Evolutionary conservation across 1,140 invertebrate genomes (phyloP), one percentile per base, ranked within the genome.

Genomic region (Saccostrea cuccullata): DNA sequence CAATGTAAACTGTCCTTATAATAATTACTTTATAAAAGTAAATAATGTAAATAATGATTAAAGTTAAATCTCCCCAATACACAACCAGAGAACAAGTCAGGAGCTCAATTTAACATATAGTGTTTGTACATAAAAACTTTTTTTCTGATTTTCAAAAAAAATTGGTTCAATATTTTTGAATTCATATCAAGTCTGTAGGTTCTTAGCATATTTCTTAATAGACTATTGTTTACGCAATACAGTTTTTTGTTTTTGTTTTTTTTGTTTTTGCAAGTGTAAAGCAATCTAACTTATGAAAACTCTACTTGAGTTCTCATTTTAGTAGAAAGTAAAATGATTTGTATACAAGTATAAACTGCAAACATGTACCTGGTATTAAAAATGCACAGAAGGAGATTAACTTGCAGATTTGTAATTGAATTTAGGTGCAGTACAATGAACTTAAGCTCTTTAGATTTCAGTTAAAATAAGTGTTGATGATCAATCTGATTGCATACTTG

Each of bases 371-470:
- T 47, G 47, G 47, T 47, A 47, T 47, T 47, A 47, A 47, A 47
- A 47, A 47, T 47, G 47, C 70, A 73, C 23, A 73, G 26, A 26
- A 36, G 30, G 36, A 36, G 70, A 73, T 73, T 73, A 73, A 30
- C 30, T 73, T 73, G 70, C 70, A 73, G 70, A 73, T 73, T 73
- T 40, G 13, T 73, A 30, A 73, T 73, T 73, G 70, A 73, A 73
- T 73, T 73, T 73, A 73, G 15, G 70, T 36, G 70, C 23, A 73
- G 26, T 26, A 73, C 70, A 73, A 73, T 73, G 70, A 12, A 30
- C 26, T 73, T 73, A 73, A 73, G 70, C 70, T 73, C 26, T 73
- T 73, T 30, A 73, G 15, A 40, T 15, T 30, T 73, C 9, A 73
- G 26, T 30, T 3, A 30, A 73, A 73, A 73, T 73, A 73, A 17